These are phyloP conservation scores for Ahaetulla prasina DNA, from an alignment of 2,113 vertebrate species.

Conservation along the genomic window DNA sequence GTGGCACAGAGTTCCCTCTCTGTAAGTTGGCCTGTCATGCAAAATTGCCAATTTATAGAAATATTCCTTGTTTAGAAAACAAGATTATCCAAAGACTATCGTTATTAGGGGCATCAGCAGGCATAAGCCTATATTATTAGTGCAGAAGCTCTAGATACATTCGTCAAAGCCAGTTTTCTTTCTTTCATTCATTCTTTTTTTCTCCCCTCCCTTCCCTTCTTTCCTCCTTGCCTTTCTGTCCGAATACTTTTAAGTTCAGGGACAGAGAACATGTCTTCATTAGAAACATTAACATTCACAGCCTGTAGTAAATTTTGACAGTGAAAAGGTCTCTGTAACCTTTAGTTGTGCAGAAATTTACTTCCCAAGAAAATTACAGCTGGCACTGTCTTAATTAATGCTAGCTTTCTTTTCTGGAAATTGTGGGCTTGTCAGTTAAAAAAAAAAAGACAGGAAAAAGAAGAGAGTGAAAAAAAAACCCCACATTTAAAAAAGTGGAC, in stretches of 20 bases:
- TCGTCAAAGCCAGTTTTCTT: conserved; percentile 81
- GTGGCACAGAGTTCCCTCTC: conserved; percentile 67
- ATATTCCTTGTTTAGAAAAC: conserved; percentile 81
- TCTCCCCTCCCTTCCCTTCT: neutral
- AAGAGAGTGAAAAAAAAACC: conserved; percentile 55
- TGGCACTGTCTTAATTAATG: conserved; percentile 99
- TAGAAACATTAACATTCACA: conserved; percentile 99
- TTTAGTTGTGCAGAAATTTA: conserved; percentile 99
- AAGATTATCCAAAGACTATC: conserved; percentile 80
- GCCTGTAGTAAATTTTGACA: conserved; percentile 99
- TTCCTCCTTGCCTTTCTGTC: conserved; percentile 77
- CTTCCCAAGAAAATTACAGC: conserved; percentile 99
- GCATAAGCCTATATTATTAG: conserved; percentile 77
- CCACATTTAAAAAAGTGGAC: conserved; percentile 78
- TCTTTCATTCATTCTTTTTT: neutral
- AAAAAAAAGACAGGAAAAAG: conserved; percentile 70
- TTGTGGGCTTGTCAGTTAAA: conserved; percentile 97
- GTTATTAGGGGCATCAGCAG: conserved; percentile 71
- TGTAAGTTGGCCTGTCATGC: conserved; percentile 66
- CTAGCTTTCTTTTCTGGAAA: conserved; percentile 99
- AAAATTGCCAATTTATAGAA: conserved; percentile 77
- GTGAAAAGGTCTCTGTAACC: conserved; percentile 99
- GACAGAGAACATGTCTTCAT: conserved; percentile 99
- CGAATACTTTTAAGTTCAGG: conserved; percentile 99
- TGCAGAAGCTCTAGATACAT: conserved; percentile 75